Evolutionary conservation across 2,113 vertebrate genomes (phyloP).

Genomic region (Dromaius novaehollandiae): DNA sequence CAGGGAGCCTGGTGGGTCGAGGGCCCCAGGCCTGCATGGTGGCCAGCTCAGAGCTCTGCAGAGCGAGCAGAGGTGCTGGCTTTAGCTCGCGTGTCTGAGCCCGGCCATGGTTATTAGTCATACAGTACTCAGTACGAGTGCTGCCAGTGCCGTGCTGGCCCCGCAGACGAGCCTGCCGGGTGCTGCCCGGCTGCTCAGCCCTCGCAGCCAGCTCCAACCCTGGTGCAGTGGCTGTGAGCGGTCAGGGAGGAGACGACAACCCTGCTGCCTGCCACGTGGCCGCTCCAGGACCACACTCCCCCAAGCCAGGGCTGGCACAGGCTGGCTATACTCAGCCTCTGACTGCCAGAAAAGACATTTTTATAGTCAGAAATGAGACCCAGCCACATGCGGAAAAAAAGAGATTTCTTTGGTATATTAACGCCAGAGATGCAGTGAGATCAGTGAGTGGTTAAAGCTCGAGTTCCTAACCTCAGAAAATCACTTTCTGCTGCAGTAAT

Average conservation of each 20-base stretch:
- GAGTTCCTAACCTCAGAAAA: neutral
- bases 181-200: neutral
- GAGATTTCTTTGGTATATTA: neutral
- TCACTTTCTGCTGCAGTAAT: neutral
- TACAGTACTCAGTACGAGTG: too few species aligned
- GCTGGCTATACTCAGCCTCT: too few species aligned
- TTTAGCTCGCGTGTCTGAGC: neutral
- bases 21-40: too few species aligned
- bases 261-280: too few species aligned
- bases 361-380: too few species aligned
- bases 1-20: too few species aligned
- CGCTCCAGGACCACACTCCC: neutral
- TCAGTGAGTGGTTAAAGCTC: neutral
- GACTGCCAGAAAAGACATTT: too few species aligned
- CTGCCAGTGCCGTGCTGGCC: too few species aligned
- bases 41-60: too few species aligned
- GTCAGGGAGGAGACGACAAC: neutral
- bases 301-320: neutral
- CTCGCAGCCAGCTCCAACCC: neutral
- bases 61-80: neutral
- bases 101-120: neutral
- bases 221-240: accelerated
- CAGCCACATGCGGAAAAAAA: too few species aligned
- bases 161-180: too few species aligned
- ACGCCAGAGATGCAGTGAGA: neutral